These are phyloP conservation scores for Platorchestia sp. DNA, from an alignment of 1,140 invertebrate species.

Conservation along the genomic window DNA sequence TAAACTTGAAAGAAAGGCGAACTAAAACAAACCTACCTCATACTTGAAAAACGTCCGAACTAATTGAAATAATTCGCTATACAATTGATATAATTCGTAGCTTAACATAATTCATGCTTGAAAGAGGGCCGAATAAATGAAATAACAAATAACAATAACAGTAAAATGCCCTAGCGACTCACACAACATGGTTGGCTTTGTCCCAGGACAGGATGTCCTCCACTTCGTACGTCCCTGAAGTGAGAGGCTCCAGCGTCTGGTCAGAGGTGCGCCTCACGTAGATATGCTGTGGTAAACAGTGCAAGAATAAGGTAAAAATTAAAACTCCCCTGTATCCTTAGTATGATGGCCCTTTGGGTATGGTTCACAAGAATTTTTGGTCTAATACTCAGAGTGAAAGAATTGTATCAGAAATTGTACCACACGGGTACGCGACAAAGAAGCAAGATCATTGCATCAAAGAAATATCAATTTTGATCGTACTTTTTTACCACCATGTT, in stretches of 20 bases:
- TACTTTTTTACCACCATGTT: too few species aligned
- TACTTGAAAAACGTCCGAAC: neutral
- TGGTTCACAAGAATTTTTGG: neutral
- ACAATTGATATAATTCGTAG: too few species aligned
- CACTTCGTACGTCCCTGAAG: slow-evolving; percentile 82
- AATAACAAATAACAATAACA: too few species aligned
- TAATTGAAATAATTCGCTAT: too few species aligned
- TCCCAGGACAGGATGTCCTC: slow-evolving; percentile 85
- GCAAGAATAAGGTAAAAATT: neutral
- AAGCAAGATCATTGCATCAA: too few species aligned
- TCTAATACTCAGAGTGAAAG: neutral
- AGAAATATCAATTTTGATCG: too few species aligned
- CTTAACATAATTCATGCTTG: too few species aligned
- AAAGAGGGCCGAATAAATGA: too few species aligned
- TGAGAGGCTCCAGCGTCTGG: slow-evolving; percentile 75
- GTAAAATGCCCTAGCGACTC: slow-evolving; percentile 71
- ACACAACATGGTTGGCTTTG: slow-evolving; percentile 77
- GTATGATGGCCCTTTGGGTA: neutral
- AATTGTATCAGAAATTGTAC: neutral
- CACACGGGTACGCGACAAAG: too few species aligned
- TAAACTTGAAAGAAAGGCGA: neutral
- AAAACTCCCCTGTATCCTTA: neutral
- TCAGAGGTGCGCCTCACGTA: slow-evolving; percentile 73
- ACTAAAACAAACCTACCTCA: neutral
- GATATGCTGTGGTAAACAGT: slow-evolving; percentile 74